A percentile compares a stretch with the other conserved stretches of the same genome.
These are phyloP conservation scores for Gymnogyps californianus DNA, from an alignment of 2,113 vertebrate genomes.

Conservation along the genomic window DNA sequence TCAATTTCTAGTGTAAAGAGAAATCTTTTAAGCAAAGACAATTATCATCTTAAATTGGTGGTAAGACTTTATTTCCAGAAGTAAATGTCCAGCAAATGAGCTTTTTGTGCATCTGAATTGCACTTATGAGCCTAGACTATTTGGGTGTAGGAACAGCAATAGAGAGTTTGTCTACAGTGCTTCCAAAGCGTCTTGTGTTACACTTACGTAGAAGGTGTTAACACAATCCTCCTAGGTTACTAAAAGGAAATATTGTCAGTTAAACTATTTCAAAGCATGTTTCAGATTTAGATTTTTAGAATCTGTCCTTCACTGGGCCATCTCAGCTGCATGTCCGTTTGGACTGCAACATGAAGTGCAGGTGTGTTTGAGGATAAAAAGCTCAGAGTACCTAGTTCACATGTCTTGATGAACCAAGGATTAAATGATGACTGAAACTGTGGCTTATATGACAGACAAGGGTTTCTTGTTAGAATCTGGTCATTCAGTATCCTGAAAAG, in stretches of 20 bases:
- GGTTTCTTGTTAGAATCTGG: neutral
- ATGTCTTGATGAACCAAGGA: fast-evolving
- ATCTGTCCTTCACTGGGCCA: neutral
- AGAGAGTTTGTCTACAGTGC: neutral
- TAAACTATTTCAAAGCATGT: neutral
- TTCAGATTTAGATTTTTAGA: neutral
- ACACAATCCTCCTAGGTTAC: neutral
- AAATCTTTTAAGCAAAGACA: neutral
- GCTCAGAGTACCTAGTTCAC: neutral
- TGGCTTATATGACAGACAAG: neutral
- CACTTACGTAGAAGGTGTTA: neutral
- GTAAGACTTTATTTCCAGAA: neutral
- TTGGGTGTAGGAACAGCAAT: neutral
- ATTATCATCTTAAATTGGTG: neutral
- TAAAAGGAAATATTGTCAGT: neutral
- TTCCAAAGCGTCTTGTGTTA: neutral
- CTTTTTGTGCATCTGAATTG: neutral
- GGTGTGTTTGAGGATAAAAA: neutral
- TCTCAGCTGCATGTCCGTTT: fast-evolving
- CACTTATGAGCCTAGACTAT: fast-evolving
- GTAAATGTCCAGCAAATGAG: neutral
- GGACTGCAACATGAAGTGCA: fast-evolving
- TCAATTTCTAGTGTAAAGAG: neutral
- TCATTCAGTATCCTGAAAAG: neutral
- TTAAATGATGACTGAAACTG: neutral